Evolutionary conservation across 2,113 vertebrate species (phyloP), one percentile per base, ranked within the genome.

Genomic region (Paralichthys olivaceus): DNA sequence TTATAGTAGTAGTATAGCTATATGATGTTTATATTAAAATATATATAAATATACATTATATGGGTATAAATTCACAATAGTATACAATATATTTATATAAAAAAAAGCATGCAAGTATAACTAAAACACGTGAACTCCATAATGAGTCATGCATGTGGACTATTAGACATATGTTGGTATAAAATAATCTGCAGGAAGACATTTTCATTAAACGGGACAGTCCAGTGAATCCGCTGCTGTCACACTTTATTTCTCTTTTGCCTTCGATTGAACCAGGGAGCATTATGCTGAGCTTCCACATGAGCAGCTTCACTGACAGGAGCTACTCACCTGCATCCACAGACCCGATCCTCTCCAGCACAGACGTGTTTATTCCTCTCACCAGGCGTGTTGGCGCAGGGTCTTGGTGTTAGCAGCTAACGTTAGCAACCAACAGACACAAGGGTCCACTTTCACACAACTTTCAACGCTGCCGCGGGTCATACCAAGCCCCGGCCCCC

Each of bases 391-490:
- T n/a, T 29, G 23, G 25, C 14, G 34, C 1, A 1, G 19, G 3
- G 53, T 20, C 14, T 61, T 68, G 8, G 2, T 1, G 29, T 34
- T 15, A 51, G 6, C 15, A 43, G 26, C 20, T 15, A 29, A 43
- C 12, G 15, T 7, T 23, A 5, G 54, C 1, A 32, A 43, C 9
- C 56, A 19, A 37, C 29, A 22, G 0, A 3, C 7, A 1, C 28
- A 9, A 1, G 32, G 7, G 17, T 73, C 26, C 25, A 73, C 80
- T 89, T 84, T 87, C 86, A 66, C 58, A 26, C 0, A 63, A 85
- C 71, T 82, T 90, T 91, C 84, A 78, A 89, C 45, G 62, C 79
- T 90, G 17, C 80, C 86, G 86, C 79, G 86, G 90, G 1, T 20
- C 58, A 58, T 47, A 86, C 88, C 86, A 90, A n/a, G 1, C 12